Evolutionary conservation across 2,113 vertebrate species (phyloP), one percentile per base, ranked within the genome.

Genomic region (Lepus americanus): DNA sequence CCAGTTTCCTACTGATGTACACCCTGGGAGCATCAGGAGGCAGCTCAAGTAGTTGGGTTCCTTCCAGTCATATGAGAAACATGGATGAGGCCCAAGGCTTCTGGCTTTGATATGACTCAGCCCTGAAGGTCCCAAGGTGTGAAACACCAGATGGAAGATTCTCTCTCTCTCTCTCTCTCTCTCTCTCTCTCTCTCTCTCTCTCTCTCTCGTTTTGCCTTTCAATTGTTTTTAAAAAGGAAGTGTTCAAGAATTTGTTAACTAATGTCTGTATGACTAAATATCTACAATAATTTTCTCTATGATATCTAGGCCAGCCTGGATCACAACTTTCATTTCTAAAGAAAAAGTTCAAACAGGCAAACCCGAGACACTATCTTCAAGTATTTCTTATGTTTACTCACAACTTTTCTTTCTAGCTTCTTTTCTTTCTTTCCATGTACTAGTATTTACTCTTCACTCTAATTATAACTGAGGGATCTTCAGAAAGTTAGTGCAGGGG

Each of bases 201-300:
- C 13, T 59, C 55, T 59, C 55, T 59, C 55, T 59, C 14, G 55
- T 16, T 59, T 19, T 59, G 55, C 55, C 55, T 59, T 59, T 59
- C 55, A 59, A 59, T 59, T 59, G 12, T 59, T 59, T 59, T 59
- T 59, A 17, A 17, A 19, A 59, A 59, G 19, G 33, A 61, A 64
- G 3, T 44, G 23, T 19, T 74, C 63, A 61, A 86, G 9, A 66
- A 76, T 49, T 84, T 64, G 9, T 82, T 91, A 92, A 87, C 55
- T 82, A 79, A 81, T n/a, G 27, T 33, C 19, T 81, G 8, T 20
- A 39, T 92, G 70, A 79, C 5, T 83, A 13, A 94, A 33, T 94
- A 95, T 44, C 17, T 70, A 76, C 63, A 83, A 72, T n/a, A 91
- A 67, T 70, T 90, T 92, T 86, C 39, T 70, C 59, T 59, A 51